Evolutionary conservation across 2,113 vertebrate species (phyloP).

Genomic region (Xerus inauris): DNA sequence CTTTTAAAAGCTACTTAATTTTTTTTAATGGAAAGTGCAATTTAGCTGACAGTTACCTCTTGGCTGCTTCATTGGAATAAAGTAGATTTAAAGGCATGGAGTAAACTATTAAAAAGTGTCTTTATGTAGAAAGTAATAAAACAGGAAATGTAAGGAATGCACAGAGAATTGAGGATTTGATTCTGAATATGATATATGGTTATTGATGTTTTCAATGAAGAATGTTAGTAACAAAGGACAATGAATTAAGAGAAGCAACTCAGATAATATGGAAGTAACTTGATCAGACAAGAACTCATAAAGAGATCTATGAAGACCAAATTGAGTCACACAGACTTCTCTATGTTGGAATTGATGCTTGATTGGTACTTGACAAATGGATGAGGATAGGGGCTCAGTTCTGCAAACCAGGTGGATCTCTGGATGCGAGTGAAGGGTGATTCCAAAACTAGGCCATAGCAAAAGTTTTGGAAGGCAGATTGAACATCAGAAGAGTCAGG

Average conservation of each 20-base stretch:
- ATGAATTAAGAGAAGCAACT: background rate
- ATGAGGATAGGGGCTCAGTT: background rate
- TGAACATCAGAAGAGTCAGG: background rate
- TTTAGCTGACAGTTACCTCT: constrained; percentile 59
- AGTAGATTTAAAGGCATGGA: constrained; percentile 32
- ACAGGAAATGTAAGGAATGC: constrained; percentile 7
- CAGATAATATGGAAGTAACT: background rate
- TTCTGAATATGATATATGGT: background rate
- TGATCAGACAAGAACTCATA: background rate
- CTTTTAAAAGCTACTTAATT: constrained; percentile 63
- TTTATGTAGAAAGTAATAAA: constrained; percentile 30
- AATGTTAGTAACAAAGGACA: background rate
- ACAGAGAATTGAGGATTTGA: background rate
- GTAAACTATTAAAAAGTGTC: background rate
- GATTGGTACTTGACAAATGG: background rate
- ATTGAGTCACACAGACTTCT: background rate
- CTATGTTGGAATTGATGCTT: background rate
- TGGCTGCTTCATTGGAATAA: constrained; percentile 15
- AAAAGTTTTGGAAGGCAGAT: background rate
- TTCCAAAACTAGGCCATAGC: background rate
- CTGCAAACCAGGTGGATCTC: background rate
- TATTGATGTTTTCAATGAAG: background rate
- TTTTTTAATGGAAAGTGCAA: constrained; percentile 33
- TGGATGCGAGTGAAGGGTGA: background rate
- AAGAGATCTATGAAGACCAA: background rate